Percentiles rank a stretch among this genome's conserved stretches.
Conservation (phyloP, 2,797 vertebrate genomes). For the Lophotriccus pileatus region DNA sequence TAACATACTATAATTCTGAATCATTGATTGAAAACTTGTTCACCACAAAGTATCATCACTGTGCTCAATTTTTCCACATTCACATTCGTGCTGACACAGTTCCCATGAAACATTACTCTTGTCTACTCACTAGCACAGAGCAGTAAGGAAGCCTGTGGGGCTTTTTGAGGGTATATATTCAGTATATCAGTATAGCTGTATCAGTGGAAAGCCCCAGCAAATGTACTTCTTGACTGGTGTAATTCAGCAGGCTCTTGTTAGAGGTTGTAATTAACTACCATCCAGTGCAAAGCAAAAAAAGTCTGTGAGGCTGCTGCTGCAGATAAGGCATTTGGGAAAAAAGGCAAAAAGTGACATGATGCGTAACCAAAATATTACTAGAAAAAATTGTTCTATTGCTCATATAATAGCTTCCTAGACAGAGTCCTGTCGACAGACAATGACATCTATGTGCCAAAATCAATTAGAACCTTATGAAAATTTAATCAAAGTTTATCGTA, state of each 20-base stretch:
- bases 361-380: background rate
- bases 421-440: background rate
- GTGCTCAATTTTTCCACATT: constrained; percentile 34
- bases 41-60: constrained; percentile 8
- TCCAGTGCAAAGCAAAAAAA: background rate
- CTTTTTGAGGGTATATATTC: background rate
- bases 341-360: background rate
- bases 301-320: background rate
- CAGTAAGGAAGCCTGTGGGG: background rate
- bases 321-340: background rate
- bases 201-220: background rate
- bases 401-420: background rate
- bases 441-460: background rate
- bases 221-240: background rate
- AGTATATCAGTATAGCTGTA: background rate
- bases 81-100: constrained; percentile 49
- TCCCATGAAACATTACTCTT: constrained; percentile 28
- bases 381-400: background rate
- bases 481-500: constrained; percentile 23
- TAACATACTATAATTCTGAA: constrained; percentile 23
- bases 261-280: background rate
- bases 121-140: constrained; percentile 29
- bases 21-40: constrained; percentile 45
- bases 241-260: background rate
- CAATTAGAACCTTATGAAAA: background rate